Conservation (phyloP, 1,140 invertebrate genomes). For the Pectinophora gossypiella region DNA sequence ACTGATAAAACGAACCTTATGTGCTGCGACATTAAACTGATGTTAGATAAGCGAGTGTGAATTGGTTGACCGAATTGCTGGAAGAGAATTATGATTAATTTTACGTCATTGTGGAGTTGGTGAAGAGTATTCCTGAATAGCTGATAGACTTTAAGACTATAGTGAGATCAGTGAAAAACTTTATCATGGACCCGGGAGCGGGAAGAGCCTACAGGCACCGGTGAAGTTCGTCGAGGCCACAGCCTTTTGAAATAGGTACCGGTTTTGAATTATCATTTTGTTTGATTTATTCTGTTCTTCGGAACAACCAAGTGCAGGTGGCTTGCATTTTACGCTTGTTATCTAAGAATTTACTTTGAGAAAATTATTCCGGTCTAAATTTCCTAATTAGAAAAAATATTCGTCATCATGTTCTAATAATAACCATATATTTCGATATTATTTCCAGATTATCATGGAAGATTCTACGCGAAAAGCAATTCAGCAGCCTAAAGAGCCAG, state of each 20-base stretch:
- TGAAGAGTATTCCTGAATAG: conserved; percentile 13
- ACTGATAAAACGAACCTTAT: conserved; percentile 49
- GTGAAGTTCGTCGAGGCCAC: conserved; percentile 59
- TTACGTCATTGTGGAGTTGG: background rate
- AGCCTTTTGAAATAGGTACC: conserved; percentile 71
- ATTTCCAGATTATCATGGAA: conserved; percentile 32
- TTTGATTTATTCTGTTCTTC: conserved; percentile 60
- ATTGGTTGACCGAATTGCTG: conserved; percentile 42
- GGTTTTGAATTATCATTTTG: conserved; percentile 71
- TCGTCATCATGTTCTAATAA: too few relatives aligned
- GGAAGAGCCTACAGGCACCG: conserved; percentile 40
- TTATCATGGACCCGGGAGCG: conserved; percentile 58
- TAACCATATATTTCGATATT: background rate
- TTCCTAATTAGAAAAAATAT: too few relatives aligned
- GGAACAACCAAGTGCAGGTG: conserved; percentile 30
- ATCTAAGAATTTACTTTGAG: background rate
- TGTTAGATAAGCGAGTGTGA: conserved; percentile 22
- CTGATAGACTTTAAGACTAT: conserved; percentile 10
- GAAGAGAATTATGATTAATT: conserved; percentile 49
- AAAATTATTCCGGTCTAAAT: background rate
- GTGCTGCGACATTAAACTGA: conserved; percentile 30
- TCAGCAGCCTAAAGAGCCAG: background rate
- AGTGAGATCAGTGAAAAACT: background rate
- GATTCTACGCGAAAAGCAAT: conserved; percentile 7
- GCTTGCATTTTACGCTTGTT: conserved; percentile 17